Evolutionary conservation across 2,888 invertebrate species (phyloP).

Genomic region (Crepidodera aurea): DNA sequence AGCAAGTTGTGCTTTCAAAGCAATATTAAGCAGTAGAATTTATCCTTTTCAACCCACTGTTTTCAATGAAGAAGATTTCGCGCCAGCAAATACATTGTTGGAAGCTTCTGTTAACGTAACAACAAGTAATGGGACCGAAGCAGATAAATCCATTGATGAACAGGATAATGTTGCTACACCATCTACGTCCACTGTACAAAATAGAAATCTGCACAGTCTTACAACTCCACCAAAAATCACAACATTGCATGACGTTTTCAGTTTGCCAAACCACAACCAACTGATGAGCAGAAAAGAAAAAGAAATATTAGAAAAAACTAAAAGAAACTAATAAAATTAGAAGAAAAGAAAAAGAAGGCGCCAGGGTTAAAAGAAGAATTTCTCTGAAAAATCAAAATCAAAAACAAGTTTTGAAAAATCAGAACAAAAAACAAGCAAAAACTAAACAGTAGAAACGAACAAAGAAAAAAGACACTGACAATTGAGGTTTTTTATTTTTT

Average conservation of each 20-base stretch:
- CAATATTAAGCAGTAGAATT: too few relatives aligned
- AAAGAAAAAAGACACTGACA: slow-evolving; percentile 17
- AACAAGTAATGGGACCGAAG: slow-evolving; percentile 15
- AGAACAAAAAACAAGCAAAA: slow-evolving; percentile 9
- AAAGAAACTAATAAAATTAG: slow-evolving; percentile 14
- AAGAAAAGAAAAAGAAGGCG: slow-evolving; percentile 14
- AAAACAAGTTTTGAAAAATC: slow-evolving; percentile 15
- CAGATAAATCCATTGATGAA: slow-evolving; percentile 10
- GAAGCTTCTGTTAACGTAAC: slow-evolving; percentile 11
- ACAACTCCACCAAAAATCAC: slow-evolving; percentile 6
- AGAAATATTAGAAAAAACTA: slow-evolving; percentile 18
- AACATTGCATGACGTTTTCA: slow-evolving; percentile 16
- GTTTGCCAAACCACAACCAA: slow-evolving; percentile 22
- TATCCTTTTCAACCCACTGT: slow-evolving; percentile 13
- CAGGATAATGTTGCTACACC: slow-evolving; percentile 10
- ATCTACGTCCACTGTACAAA: slow-evolving; percentile 8
- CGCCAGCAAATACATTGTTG: slow-evolving; percentile 16
- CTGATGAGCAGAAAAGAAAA: slow-evolving; percentile 13
- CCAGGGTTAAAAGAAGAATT: slow-evolving; percentile 17
- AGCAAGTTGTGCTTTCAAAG: too few relatives aligned
- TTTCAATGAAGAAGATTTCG: slow-evolving; percentile 21
- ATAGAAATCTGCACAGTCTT: slow-evolving; percentile 8
- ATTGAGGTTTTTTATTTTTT: too few relatives aligned
- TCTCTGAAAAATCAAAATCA: slow-evolving; percentile 1
- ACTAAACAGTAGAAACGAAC: slow-evolving; percentile 12